Percentiles rank a stretch among this genome's conserved stretches.
Evolutionary conservation across 2,797 vertebrate genomes (phyloP).

Genomic region (Pagetopsis macropterus): DNA sequence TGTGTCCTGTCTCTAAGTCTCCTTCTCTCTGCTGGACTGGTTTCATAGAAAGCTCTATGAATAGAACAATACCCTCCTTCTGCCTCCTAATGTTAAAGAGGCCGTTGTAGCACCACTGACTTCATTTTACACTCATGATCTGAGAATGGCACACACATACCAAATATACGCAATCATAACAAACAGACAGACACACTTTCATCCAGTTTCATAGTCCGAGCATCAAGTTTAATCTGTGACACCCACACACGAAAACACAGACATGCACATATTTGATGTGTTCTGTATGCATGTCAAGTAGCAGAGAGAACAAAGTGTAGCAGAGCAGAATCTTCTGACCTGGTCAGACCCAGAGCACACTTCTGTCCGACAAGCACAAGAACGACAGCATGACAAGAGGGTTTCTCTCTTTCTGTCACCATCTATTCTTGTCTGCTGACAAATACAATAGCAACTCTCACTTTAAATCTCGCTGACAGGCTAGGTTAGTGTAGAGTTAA

Average conservation of each 20-base stretch:
- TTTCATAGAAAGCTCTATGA: conserved; percentile 78
- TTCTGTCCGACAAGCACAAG: conserved; percentile 58
- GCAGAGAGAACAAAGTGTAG: conserved; percentile 39
- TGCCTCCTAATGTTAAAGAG: conserved; percentile 75
- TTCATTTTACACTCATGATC: conserved; percentile 77
- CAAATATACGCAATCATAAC: conserved; percentile 24
- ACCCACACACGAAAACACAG: conserved; percentile 38
- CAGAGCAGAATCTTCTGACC: conserved; percentile 47
- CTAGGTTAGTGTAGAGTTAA: neutral
- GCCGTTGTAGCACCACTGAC: conserved; percentile 74
- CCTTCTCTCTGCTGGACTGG: conserved; percentile 63
- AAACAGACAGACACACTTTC: conserved; percentile 17
- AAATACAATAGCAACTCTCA: conserved; percentile 11
- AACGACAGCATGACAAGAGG: conserved; percentile 42
- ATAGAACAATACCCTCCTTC: conserved; percentile 82
- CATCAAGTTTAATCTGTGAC: conserved; percentile 48
- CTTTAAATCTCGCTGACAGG: neutral
- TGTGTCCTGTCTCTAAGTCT: conserved; percentile 41
- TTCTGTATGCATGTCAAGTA: conserved; percentile 45
- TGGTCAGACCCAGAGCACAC: conserved; percentile 38
- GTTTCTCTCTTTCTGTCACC: conserved; percentile 27
- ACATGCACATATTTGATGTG: conserved; percentile 36
- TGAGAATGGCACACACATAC: conserved; percentile 57
- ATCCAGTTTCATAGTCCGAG: conserved; percentile 53
- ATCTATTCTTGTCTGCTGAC: conserved; percentile 44